Evolutionary conservation across 2,113 vertebrate genomes (phyloP), one percentile per base, ranked within the genome.

Genomic region (Rhynchomys soricoides): DNA sequence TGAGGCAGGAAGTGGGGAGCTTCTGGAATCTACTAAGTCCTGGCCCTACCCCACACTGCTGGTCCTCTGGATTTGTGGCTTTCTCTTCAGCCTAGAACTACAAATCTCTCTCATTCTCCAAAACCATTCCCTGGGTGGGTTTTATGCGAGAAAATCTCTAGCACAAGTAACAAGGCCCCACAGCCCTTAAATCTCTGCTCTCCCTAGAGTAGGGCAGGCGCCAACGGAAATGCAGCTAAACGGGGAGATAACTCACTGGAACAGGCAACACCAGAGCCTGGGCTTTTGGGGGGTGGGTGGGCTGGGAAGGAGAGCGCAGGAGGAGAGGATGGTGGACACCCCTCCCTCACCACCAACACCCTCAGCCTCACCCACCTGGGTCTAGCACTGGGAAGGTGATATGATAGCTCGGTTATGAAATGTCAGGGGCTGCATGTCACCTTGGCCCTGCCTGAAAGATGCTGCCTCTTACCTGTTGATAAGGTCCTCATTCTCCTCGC

Each of bases 401-500:
- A 16, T 87, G 64, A 59, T 6, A 24, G 74, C 43, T 71, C 4
- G 9, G 26, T 45, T 77, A 71, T 0, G 5, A 88, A 52, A 31
- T 85, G 9, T 50, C 81, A 24, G 55, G 91, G 93, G 77, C 29
- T 37, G 12, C 26, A 70, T 86, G 73, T 64, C 68, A 17, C 37
- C 81, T 71, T 34, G 0, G 17, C 29, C 43, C 3, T 6, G 8
- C 57, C 55, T 16, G 1, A 26, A 26, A 31, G 91, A 45, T 50
- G 48, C 50, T 19, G 1, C 4, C 0, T 64, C 98, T 98, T 98
- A 99, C 99, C 99, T 99, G 98, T 99, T 99, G 97, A 99, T 99
- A 77, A 99, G 99, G 83, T 99, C 99, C 97, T 99, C 99, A 0
- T 99, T 99, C 97, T 99, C 99, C 1, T 99, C 99, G 0, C 99